Evolutionary conservation across 1,140 invertebrate genomes (phyloP), one percentile per base, ranked within the genome.

Genomic region (Gryon sp.): DNA sequence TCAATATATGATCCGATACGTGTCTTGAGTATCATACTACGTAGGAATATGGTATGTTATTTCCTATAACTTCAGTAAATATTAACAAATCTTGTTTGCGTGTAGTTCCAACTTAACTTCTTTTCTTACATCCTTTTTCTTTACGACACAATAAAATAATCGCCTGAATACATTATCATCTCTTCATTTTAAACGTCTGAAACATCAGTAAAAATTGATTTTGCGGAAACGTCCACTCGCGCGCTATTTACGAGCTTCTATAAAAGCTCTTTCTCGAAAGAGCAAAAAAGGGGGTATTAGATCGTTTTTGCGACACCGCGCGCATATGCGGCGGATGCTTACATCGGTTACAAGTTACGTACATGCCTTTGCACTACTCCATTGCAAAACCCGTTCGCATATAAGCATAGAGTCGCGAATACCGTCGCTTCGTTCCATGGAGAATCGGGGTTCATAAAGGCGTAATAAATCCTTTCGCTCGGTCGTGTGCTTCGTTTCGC

Each of bases 391-490:
- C n/a, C n/a, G n/a, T n/a, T 7, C 26, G 30, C 20, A 65, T 28
- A 52, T 55, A 50, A 50, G 11, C 55, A 11, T 55, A 62, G 62
- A 34, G 5, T 11, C 6, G 11, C 5, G 63, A 75, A 74, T 65
- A 75, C 20, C 46, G 62, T 73, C 41, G 53, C 38, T 24, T 52
- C 68, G 62, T 34, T 68, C 53, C 72, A 68, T 62, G 48, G 72
- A 68, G 72, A 75, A 68, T 68, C 62, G 63, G 14, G 55, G 60
- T 68, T 75, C 72, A 75, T 75, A 62, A 75, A 75, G 63, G 63
- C 63, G 57, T 68, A 76, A 76, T 76, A 76, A 76, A 76, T 76
- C 73, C 63, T 76, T 40, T 76, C 40, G n/a, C n/a, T 41, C 19
- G 55, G 55, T 63, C 50, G 48, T 32, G 57, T 76, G 14, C 72